These are phyloP conservation scores for Galleria mellonella DNA, from an alignment of 1,140 invertebrate species.

Conservation along the genomic window DNA sequence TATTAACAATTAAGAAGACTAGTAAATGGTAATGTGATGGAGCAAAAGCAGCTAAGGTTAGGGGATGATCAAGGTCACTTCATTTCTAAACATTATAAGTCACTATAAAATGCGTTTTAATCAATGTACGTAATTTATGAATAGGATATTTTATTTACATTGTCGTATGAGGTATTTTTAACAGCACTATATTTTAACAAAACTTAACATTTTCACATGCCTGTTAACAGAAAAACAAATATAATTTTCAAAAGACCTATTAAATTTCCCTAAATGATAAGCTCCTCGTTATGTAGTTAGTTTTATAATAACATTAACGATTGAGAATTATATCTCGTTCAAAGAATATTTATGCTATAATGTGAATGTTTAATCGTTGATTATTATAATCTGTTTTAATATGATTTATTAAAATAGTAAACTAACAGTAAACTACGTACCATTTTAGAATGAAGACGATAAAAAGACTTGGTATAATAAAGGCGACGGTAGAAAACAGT, in stretches of 20 bases:
- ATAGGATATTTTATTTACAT: conserved; percentile 34
- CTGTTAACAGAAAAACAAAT: conserved; percentile 35
- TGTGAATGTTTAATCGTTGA: too few species aligned
- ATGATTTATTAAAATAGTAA: too few species aligned
- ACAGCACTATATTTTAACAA: conserved; percentile 46
- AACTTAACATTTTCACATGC: conserved; percentile 36
- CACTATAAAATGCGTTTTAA: conserved; percentile 37
- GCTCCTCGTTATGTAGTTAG: conserved; percentile 52
- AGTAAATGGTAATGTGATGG: conserved; percentile 37
- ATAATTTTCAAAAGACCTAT: conserved; percentile 39
- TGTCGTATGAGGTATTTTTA: conserved; percentile 47
- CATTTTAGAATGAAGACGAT: conserved; percentile 11
- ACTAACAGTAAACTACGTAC: background rate
- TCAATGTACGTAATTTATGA: conserved; percentile 29
- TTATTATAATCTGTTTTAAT: too few species aligned
- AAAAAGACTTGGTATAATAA: conserved; percentile 25
- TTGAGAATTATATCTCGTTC: too few species aligned
- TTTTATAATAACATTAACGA: conserved; percentile 20
- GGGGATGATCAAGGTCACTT: conserved; percentile 69
- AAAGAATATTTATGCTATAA: too few species aligned
- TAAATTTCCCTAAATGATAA: conserved; percentile 63
- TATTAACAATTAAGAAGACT: conserved; percentile 19
- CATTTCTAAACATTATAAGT: conserved; percentile 60
- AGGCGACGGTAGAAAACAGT: conserved; percentile 37
- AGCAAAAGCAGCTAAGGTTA: conserved; percentile 61